phyloP scores from a whole-genome alignment of 1,140 invertebrate species.

The Drosophila kanapiae region DNA sequence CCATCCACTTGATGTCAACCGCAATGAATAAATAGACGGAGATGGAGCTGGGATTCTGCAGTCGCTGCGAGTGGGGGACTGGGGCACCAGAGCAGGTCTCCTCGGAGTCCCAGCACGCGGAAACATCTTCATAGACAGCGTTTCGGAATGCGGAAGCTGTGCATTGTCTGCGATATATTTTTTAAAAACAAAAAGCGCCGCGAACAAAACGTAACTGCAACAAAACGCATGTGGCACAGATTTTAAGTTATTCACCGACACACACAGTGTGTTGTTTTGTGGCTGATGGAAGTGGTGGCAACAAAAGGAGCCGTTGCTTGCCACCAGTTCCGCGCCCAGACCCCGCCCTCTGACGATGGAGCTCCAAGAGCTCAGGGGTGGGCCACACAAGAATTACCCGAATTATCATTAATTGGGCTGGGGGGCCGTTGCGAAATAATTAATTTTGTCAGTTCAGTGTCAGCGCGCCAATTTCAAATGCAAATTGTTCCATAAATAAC shows the following conservation, averaged over 20 bases:
- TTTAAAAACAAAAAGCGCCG: conserved; percentile 39
- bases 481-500: conserved; percentile 58
- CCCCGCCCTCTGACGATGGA: not conserved
- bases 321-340: not conserved
- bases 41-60: conserved; percentile 10
- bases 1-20: conserved; percentile 59
- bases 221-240: conserved; percentile 73
- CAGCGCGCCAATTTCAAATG: conserved; percentile 53
- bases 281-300: conserved; percentile 22
- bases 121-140: conserved; percentile 37
- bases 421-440: conserved; percentile 23
- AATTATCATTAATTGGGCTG: conserved; percentile 43
- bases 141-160: conserved; percentile 59
- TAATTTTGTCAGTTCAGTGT: conserved; percentile 63
- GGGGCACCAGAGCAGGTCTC: conserved; percentile 58
- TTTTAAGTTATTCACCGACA: conserved; percentile 51
- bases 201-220: conserved; percentile 30
- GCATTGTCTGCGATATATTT: conserved; percentile 60
- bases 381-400: conserved; percentile 14
- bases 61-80: conserved; percentile 34
- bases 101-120: conserved; percentile 33
- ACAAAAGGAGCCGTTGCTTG: conserved; percentile 25
- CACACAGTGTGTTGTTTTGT: conserved; percentile 8
- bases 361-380: not conserved
- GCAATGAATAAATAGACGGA: conserved; percentile 61